Conservation (phyloP, 2,113 vertebrate species). For the Hyperopisus bebe region DNA sequence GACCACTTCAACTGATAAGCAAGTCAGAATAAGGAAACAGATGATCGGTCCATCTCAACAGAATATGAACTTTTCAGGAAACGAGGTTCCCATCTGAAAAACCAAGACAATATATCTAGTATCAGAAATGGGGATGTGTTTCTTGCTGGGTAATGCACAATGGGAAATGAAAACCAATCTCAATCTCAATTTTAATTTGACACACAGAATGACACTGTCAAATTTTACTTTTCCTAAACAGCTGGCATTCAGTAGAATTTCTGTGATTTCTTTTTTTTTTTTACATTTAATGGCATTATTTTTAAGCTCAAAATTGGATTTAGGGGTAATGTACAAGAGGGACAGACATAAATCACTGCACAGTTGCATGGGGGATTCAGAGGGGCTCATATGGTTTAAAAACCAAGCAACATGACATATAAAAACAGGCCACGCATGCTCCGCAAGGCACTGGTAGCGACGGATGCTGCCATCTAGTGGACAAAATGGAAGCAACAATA, state of each 20-base stretch:
- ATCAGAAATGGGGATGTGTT: neutral
- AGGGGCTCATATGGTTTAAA: neutral
- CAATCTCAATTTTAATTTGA: neutral
- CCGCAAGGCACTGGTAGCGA: neutral
- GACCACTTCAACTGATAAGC: neutral
- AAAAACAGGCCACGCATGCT: neutral
- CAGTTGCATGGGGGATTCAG: neutral
- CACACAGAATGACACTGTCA: neutral
- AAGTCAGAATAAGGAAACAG: neutral
- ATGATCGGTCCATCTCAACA: neutral
- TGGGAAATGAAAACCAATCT: neutral
- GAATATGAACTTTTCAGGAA: neutral
- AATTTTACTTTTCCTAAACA: neutral
- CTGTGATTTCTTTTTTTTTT: neutral
- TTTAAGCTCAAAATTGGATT: conserved; percentile 8
- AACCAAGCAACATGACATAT: neutral
- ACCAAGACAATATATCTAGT: neutral
- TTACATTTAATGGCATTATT: neutral
- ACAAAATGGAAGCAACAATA: neutral
- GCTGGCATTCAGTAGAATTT: neutral
- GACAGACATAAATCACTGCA: neutral
- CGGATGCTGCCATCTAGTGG: neutral
- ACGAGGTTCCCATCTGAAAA: neutral
- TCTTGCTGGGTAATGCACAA: neutral
- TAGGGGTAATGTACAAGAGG: neutral